These are phyloP conservation scores for Chionodraco myersi DNA, from an alignment of 2,113 vertebrate genomes.

Conservation along the genomic window DNA sequence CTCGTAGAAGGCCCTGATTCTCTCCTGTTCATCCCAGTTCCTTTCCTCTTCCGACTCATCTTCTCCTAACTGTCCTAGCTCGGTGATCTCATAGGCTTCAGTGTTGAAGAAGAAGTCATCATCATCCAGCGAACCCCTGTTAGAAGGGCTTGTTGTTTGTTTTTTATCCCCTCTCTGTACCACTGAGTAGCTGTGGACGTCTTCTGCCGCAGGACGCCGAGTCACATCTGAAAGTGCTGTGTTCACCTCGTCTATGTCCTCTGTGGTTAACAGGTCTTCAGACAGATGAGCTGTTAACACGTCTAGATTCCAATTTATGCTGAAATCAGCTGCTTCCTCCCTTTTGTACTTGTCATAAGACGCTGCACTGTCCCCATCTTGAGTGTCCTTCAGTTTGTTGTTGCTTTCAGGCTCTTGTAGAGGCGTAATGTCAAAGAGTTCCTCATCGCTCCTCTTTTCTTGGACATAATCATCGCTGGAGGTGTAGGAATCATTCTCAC, in stretches of 20 bases:
- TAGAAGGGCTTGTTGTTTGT: slow-evolving; percentile 16
- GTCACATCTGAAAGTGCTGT: slow-evolving; percentile 23
- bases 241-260: slow-evolving; percentile 26
- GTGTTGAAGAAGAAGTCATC: slow-evolving; percentile 64
- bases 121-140: slow-evolving; percentile 64
- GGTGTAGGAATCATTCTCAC: slow-evolving; percentile 54
- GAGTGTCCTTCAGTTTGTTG: neutral
- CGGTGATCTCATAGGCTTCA: slow-evolving; percentile 20
- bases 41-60: slow-evolving; percentile 68
- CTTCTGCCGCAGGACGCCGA: slow-evolving; percentile 20
- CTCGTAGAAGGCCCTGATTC: slow-evolving; percentile 80
- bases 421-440: neutral
- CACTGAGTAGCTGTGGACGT: slow-evolving; percentile 14
- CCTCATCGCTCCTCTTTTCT: slow-evolving; percentile 25
- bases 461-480: slow-evolving; percentile 56
- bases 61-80: slow-evolving; percentile 44
- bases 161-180: slow-evolving; percentile 14
- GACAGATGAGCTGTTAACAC: slow-evolving; percentile 26
- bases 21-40: slow-evolving; percentile 79
- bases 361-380: neutral
- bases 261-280: slow-evolving; percentile 47
- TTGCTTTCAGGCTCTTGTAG: neutral
- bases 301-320: slow-evolving; percentile 38
- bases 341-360: neutral
- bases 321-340: slow-evolving; percentile 9